Conservation (phyloP, 2,113 vertebrate species). For the Chaetura pelagica region DNA sequence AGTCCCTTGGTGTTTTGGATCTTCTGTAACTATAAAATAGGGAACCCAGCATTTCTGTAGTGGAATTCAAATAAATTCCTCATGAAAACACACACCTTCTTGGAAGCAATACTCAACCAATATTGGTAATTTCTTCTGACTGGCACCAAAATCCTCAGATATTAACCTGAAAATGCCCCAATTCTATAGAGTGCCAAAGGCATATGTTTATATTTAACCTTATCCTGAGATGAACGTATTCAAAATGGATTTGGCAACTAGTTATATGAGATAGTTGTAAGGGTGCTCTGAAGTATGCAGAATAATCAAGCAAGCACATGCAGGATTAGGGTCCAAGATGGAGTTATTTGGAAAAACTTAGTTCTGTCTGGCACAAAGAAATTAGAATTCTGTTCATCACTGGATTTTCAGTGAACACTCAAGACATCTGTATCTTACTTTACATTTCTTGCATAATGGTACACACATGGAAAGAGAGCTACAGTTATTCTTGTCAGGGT, state of each 20-base stretch:
- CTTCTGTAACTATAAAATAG: neutral
- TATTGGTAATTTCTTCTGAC: neutral
- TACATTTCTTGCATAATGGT: neutral
- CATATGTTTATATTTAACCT: neutral
- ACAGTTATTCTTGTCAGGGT: neutral
- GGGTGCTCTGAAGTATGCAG: neutral
- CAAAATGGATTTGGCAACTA: neutral
- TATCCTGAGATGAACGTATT: neutral
- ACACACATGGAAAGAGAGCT: neutral
- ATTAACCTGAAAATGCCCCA: neutral
- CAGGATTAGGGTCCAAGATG: neutral
- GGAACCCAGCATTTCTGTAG: neutral
- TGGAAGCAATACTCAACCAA: neutral
- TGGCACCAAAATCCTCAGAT: neutral
- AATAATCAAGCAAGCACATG: slow-evolving; percentile 13
- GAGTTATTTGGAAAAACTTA: neutral
- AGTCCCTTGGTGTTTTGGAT: neutral
- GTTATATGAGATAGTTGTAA: neutral
- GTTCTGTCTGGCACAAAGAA: neutral
- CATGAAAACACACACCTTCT: neutral
- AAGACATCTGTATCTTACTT: neutral
- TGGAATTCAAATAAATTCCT: neutral
- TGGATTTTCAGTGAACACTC: neutral
- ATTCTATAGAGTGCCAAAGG: neutral
- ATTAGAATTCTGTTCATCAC: no score